Percentiles rank a stretch among this genome's conserved stretches.
phyloP scores from a whole-genome alignment of 2,113 vertebrate genomes.

The Pedetes capensis region DNA sequence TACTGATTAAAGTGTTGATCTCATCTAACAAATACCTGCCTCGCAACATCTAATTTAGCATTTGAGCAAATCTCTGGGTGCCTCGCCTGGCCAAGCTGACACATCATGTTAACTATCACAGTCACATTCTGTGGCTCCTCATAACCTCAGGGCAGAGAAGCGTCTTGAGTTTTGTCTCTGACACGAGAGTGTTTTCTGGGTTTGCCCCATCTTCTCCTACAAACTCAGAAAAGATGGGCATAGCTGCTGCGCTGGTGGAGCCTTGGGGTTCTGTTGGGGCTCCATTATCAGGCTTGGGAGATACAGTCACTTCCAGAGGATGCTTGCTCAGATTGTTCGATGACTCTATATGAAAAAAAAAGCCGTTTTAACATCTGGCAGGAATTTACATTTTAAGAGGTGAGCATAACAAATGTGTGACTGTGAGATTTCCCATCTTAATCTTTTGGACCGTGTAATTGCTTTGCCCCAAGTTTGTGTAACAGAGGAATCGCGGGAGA shows the following conservation, averaged over 20 bases:
- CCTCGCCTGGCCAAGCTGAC: not conserved
- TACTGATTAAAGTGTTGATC: not conserved
- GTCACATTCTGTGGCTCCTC: not conserved
- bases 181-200: not conserved
- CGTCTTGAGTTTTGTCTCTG: not conserved
- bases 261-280: too few relatives aligned
- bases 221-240: not conserved
- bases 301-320: not conserved
- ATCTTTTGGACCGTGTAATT: slow-evolving; percentile 66
- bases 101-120: not conserved
- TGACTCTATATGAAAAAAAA: slow-evolving; percentile 42
- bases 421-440: slow-evolving; percentile 66
- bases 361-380: slow-evolving; percentile 38
- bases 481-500: slow-evolving; percentile 59
- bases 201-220: not conserved
- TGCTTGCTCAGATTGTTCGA: not conserved
- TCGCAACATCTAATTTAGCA: not conserved
- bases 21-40: not conserved
- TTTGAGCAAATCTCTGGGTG: not conserved
- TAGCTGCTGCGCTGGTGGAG: not conserved
- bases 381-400: slow-evolving; percentile 54
- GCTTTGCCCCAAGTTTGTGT: slow-evolving; percentile 65
- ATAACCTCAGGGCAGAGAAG: not conserved
- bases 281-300: not conserved
- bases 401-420: slow-evolving; percentile 59